phyloP scores from a whole-genome alignment of 2,113 vertebrate species.

The Leucosticte australis region DNA sequence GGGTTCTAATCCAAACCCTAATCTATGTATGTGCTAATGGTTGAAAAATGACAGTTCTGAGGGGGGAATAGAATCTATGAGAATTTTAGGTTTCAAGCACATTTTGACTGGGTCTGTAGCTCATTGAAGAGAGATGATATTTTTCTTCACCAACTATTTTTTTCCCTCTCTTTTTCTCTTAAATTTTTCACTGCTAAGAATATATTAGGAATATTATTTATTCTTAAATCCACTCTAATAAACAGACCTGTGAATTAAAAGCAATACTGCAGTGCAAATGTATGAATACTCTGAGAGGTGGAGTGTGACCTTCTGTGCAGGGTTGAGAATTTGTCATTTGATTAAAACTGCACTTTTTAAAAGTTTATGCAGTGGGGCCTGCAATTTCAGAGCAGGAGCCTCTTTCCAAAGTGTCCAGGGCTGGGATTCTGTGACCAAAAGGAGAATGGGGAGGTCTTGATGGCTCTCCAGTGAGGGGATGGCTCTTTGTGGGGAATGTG shows the following conservation, averaged over 20 bases:
- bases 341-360: background rate
- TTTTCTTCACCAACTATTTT: background rate
- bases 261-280: background rate
- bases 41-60: background rate
- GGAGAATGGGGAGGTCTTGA: background rate
- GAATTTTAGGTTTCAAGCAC: background rate
- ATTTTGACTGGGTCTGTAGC: background rate
- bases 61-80: background rate
- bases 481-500: background rate
- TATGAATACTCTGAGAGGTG: background rate
- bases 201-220: background rate
- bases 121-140: background rate
- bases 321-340: background rate
- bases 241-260: background rate
- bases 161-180: background rate
- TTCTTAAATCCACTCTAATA: background rate
- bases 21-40: background rate
- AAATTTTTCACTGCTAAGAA: background rate
- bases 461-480: background rate
- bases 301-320: background rate
- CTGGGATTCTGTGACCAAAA: background rate
- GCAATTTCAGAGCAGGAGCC: background rate
- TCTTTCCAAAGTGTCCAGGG: background rate
- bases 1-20: background rate
- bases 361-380: background rate